Percentiles rank a stretch among this genome's conserved stretches.
These are phyloP conservation scores for Gymnothorax reevesii DNA, from an alignment of 2,797 vertebrate genomes.

Conservation along the genomic window DNA sequence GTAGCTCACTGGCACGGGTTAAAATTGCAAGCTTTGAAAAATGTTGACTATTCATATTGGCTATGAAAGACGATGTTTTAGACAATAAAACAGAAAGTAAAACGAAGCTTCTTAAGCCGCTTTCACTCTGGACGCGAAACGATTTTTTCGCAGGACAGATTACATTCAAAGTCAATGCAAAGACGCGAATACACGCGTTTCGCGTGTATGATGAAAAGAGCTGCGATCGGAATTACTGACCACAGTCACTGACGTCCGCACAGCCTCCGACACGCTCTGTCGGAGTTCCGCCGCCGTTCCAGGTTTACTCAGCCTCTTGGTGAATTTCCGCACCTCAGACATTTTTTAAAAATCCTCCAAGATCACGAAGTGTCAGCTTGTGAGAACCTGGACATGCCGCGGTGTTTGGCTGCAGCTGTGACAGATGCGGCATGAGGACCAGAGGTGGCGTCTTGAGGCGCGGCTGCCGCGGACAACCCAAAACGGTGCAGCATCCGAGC, in stretches of 20 bases:
- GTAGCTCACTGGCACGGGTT: not conserved
- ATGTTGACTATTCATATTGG: not conserved
- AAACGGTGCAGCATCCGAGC: constrained; percentile 26
- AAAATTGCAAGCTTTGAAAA: not conserved
- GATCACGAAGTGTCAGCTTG: constrained; percentile 24
- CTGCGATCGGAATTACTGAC: constrained; percentile 67
- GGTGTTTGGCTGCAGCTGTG: constrained; percentile 42
- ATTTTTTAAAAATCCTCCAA: constrained; percentile 53
- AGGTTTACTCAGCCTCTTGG: constrained; percentile 92
- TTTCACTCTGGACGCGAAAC: too few species aligned
- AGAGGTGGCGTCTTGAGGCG: constrained; percentile 58
- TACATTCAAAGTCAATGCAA: too few species aligned
- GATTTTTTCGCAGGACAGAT: too few species aligned
- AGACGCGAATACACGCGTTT: too few species aligned
- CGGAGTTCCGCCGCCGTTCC: constrained; percentile 93
- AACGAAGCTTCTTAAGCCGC: not conserved
- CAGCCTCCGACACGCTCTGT: constrained; percentile 93
- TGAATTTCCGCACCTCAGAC: constrained; percentile 95
- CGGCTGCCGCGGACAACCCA: constrained; percentile 49
- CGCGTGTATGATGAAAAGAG: not conserved
- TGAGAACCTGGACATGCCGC: constrained; percentile 51
- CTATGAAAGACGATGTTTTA: not conserved
- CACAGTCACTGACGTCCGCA: constrained; percentile 82
- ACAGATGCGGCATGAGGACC: constrained; percentile 57
- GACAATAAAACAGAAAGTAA: not conserved